phyloP scores from a whole-genome alignment of 2,797 vertebrate species.

The Xenopus petersii region DNA sequence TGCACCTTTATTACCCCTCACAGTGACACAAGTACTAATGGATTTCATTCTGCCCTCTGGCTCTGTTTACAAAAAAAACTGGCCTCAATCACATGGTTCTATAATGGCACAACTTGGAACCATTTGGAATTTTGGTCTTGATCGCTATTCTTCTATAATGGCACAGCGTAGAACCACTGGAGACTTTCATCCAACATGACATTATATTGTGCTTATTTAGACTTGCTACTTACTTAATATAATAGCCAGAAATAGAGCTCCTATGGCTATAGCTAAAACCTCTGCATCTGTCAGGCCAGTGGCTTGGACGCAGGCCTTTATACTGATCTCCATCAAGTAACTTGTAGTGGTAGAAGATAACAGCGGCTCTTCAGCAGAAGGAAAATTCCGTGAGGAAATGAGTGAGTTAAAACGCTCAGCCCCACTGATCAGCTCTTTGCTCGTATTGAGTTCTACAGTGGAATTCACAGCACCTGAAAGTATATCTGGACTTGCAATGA shows the following conservation, averaged over 20 bases:
- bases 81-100: too few species aligned
- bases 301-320: background rate
- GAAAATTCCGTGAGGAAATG: background rate
- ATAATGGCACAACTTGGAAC: too few species aligned
- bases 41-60: too few species aligned
- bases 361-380: background rate
- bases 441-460: background rate
- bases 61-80: too few species aligned
- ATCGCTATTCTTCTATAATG: too few species aligned
- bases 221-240: slow-evolving; percentile 32
- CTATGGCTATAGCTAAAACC: slow-evolving; percentile 33
- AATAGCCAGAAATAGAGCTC: slow-evolving; percentile 25
- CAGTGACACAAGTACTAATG: too few species aligned
- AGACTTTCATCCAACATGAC: too few species aligned
- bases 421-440: background rate
- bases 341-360: background rate
- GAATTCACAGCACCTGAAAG: background rate
- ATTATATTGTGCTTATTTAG: too few species aligned
- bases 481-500: background rate
- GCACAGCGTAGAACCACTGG: too few species aligned
- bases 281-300: slow-evolving; percentile 9
- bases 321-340: background rate
- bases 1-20: too few species aligned
- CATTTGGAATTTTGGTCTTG: too few species aligned
- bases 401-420: background rate